Conservation (phyloP, 2,888 invertebrate genomes). For the Diarsia brunnea region DNA sequence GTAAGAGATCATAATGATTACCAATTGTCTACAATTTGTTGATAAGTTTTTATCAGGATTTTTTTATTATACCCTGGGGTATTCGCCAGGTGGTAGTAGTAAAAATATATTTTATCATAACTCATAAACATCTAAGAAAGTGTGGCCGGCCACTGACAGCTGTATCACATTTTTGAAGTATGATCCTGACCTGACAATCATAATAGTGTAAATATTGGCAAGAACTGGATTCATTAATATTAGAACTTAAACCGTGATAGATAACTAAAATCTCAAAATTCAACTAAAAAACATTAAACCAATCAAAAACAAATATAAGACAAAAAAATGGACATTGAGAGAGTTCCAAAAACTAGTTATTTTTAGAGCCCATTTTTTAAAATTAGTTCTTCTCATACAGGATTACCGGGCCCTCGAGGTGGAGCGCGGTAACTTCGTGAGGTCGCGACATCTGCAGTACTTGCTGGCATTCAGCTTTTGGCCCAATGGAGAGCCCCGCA, state of each 20-base stretch:
- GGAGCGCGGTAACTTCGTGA: slow-evolving; percentile 94
- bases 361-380: background rate
- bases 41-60: background rate
- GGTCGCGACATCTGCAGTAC: slow-evolving; percentile 97
- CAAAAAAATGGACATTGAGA: background rate
- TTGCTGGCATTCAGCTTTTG: slow-evolving; percentile 99
- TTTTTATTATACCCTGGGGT: background rate
- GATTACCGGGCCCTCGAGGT: slow-evolving; percentile 93
- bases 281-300: no score
- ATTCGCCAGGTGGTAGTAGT: background rate
- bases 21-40: slow-evolving; percentile 4
- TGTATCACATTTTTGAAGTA: background rate
- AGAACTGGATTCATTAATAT: background rate
- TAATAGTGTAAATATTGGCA: background rate
- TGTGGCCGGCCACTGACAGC: background rate
- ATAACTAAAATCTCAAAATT: background rate
- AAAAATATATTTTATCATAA: background rate
- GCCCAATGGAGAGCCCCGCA: slow-evolving; percentile 95
- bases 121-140: background rate
- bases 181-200: background rate
- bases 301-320: no score
- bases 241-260: background rate
- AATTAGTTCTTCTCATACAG: slow-evolving; percentile 81
- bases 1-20: slow-evolving; percentile 83
- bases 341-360: background rate